Conservation (phyloP, 2,888 invertebrate species). For the Xanthia icteritia region DNA sequence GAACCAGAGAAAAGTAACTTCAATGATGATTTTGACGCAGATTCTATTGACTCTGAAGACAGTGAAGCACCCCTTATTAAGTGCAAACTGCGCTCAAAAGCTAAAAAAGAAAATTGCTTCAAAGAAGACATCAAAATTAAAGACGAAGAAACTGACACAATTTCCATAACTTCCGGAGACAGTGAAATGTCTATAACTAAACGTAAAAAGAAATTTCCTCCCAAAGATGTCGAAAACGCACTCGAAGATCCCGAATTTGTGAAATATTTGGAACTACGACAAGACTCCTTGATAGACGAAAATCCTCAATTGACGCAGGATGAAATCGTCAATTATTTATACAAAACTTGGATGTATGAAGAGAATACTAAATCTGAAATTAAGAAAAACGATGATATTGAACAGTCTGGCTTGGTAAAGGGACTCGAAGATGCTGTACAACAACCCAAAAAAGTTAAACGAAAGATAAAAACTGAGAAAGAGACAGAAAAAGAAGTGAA, state of each 20-base stretch:
- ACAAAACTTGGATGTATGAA: constrained; percentile 85
- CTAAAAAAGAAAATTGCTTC: constrained; percentile 51
- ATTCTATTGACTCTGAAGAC: constrained; percentile 68
- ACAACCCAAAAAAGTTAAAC: constrained; percentile 74
- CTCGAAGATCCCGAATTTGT: constrained; percentile 85
- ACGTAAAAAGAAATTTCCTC: constrained; percentile 68
- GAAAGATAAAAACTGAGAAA: constrained; percentile 76
- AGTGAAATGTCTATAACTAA: constrained; percentile 72
- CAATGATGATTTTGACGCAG: constrained; percentile 60
- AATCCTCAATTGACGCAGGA: constrained; percentile 87
- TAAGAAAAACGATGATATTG: constrained; percentile 78
- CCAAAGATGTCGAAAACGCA: constrained; percentile 65
- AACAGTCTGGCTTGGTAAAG: constrained; percentile 80
- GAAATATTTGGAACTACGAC: constrained; percentile 86
- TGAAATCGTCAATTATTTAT: constrained; percentile 87
- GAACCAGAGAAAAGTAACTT: constrained; percentile 20
- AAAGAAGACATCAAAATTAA: constrained; percentile 60
- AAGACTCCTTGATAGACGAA: constrained; percentile 87
- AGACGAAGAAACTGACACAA: constrained; percentile 69
- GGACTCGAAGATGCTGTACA: constrained; percentile 75
- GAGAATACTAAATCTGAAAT: constrained; percentile 72
- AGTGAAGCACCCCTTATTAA: constrained; percentile 65
- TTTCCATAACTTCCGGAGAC: constrained; percentile 69
- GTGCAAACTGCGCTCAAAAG: constrained; percentile 64
- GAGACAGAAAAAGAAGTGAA: constrained; percentile 54